Evolutionary conservation across 2,113 vertebrate genomes (phyloP).

Genomic region (Ictalurus punctatus): DNA sequence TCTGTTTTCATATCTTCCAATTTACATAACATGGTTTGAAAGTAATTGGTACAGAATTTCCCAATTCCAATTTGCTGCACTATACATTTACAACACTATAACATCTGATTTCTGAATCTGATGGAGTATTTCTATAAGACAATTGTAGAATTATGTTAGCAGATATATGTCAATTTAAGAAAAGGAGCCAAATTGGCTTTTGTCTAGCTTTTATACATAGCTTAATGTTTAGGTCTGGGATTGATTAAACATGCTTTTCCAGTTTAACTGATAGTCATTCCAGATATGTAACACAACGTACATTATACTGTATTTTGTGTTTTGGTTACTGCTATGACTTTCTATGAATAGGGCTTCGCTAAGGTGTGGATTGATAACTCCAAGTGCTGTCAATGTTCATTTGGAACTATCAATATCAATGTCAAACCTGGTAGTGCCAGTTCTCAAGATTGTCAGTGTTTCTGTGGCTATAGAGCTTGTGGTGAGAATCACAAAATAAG

Average conservation of each 20-base stretch:
- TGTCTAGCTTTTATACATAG: not conserved
- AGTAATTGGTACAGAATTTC: not conserved
- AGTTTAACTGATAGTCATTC: not conserved
- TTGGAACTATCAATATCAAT: slow-evolving; percentile 15
- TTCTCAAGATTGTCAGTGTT: not conserved
- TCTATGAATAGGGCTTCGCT: not conserved
- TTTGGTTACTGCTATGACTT: slow-evolving; percentile 21
- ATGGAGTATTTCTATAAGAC: not conserved
- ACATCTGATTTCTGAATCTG: not conserved
- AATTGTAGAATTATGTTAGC: not conserved
- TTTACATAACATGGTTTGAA: not conserved
- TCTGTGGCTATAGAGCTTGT: not conserved
- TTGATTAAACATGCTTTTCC: not conserved
- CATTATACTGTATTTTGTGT: not conserved
- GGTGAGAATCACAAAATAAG: slow-evolving; percentile 31
- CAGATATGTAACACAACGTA: not conserved
- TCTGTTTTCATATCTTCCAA: not conserved
- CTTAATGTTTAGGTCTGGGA: not conserved
- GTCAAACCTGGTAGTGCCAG: not conserved
- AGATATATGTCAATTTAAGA: not conserved
- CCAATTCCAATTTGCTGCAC: not conserved
- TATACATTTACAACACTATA: not conserved
- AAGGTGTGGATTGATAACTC: slow-evolving; percentile 12
- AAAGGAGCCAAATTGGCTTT: not conserved
- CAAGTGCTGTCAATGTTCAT: slow-evolving; percentile 2